These are phyloP conservation scores for Agrochola litura DNA, from an alignment of 2,888 invertebrate species.

Conservation along the genomic window DNA sequence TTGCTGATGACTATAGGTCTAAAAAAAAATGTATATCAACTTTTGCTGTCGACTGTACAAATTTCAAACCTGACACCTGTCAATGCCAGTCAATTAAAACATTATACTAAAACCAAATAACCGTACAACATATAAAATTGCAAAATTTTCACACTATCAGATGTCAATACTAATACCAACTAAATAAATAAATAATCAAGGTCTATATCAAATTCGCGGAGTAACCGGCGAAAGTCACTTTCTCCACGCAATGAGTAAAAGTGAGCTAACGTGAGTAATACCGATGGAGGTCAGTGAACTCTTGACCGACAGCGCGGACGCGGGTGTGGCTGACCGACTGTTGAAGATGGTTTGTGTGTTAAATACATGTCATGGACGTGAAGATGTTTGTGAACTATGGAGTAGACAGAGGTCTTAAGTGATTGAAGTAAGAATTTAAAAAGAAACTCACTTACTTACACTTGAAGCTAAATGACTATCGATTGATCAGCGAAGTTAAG, in stretches of 20 bases:
- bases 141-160: conserved; percentile 38
- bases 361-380: background rate
- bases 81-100: background rate
- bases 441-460: too few relatives aligned
- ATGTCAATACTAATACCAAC: conserved; percentile 13
- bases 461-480: too few relatives aligned
- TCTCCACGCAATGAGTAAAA: conserved; percentile 63
- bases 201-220: conserved; percentile 61
- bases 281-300: conserved; percentile 55
- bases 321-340: conserved; percentile 45
- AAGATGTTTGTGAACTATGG: background rate
- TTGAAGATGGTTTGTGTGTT: conserved; percentile 17
- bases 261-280: conserved; percentile 54
- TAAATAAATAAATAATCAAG: conserved; percentile 30
- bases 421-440: background rate
- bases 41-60: background rate
- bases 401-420: too few relatives aligned
- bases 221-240: conserved; percentile 71
- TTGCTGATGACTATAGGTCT: background rate
- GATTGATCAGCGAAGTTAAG: too few relatives aligned
- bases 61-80: conserved; percentile 17
- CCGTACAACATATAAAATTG: conserved; percentile 29
- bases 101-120: conserved; percentile 13
- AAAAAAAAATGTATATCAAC: background rate
- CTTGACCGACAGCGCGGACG: conserved; percentile 53